These are phyloP conservation scores for Chironomus tentans DNA, from an alignment of 2,888 invertebrate species.

Conservation along the genomic window DNA sequence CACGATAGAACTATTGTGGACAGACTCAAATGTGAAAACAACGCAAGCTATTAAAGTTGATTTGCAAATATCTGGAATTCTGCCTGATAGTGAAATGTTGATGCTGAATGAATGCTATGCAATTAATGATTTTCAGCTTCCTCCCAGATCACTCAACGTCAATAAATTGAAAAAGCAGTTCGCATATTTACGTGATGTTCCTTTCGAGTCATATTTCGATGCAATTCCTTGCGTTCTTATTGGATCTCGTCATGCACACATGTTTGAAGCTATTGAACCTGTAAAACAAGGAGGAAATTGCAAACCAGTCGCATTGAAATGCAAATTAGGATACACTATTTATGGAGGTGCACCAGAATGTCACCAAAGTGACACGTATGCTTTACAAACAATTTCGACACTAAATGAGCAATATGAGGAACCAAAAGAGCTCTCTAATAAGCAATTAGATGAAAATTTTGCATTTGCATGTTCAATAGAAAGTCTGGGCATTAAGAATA, in stretches of 20 bases:
- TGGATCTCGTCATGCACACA: not conserved
- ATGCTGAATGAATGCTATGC: not conserved
- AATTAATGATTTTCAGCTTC: not conserved
- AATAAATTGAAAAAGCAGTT: not conserved
- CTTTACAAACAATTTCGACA: not conserved
- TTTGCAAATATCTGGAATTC: not conserved
- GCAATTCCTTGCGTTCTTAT: not conserved
- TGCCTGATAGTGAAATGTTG: not conserved
- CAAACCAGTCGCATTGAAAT: conserved; percentile 7
- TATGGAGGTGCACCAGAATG: not conserved
- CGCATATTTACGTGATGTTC: not conserved
- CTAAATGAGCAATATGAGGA: not conserved
- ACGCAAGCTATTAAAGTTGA: not conserved
- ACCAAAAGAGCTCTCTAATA: not conserved
- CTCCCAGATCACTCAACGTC: not conserved
- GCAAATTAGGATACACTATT: conserved; percentile 5
- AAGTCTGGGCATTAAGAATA: not conserved
- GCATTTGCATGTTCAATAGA: conserved; percentile 12
- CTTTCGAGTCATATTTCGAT: not conserved
- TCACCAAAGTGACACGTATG: not conserved
- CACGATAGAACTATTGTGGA: not conserved
- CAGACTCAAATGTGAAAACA: not conserved
- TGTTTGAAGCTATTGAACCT: not conserved
- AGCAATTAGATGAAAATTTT: not conserved
- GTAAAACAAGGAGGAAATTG: not conserved